Evolutionary conservation across 2,888 invertebrate genomes (phyloP).

Genomic region (Sabatieria punctata): DNA sequence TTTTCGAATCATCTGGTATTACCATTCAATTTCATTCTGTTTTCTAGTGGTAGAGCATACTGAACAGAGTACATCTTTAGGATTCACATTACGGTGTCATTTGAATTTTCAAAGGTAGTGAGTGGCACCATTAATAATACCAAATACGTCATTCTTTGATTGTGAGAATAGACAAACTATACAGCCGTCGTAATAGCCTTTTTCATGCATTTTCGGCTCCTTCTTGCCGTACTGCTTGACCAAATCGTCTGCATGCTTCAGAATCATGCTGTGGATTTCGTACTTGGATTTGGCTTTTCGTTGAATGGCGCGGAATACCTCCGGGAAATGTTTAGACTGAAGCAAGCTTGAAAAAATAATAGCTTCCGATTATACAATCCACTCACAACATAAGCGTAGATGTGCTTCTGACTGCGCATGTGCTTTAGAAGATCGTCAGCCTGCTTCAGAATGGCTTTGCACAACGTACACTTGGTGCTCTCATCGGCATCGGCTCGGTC

Average conservation of each 20-base stretch:
- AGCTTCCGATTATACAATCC: neutral
- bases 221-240: slow-evolving; percentile 3
- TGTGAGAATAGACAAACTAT: too few species aligned
- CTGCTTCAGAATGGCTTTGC: neutral
- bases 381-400: neutral
- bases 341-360: neutral
- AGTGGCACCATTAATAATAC: too few species aligned
- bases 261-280: neutral
- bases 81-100: too few species aligned
- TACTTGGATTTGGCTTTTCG: neutral
- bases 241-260: neutral
- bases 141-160: too few species aligned
- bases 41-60: too few species aligned
- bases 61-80: too few species aligned
- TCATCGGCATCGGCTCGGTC: neutral
- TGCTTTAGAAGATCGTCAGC: neutral
- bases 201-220: slow-evolving; percentile 7
- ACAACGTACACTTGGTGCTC: slow-evolving; percentile 2
- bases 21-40: too few species aligned
- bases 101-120: too few species aligned
- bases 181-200: slow-evolving; percentile 5
- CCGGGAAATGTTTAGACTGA: slow-evolving; percentile 1
- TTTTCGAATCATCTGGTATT: too few species aligned
- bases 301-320: slow-evolving; percentile 1
- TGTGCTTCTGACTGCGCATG: slow-evolving; percentile 2